Base-by-base conservation (phyloP, 92 coral and sea anemone species). In the Meandrina meandrites region DNA sequence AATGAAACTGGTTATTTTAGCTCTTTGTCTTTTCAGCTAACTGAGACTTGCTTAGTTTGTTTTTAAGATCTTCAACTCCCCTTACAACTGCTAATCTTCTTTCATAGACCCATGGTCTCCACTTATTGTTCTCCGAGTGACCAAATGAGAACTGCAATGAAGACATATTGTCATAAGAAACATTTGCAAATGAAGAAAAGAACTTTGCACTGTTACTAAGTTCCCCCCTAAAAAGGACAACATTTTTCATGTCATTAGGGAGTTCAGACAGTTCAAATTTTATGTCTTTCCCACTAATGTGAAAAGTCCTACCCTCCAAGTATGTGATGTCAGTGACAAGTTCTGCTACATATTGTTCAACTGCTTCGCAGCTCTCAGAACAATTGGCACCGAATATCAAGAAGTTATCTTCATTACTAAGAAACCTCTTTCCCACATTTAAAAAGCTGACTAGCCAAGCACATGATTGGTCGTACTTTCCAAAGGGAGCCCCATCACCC, bases 221-320 rank as follows among this genome's bases (percentile, higher is more conserved):
- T 54, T 90, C 90, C 22, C 90, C 92, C 71, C 87, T 35, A 90
- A 30, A 79, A 91, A 91, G 8, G 72, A 45, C 2, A 91, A 86
- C 91, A 91, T n/a, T 83, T 79, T 91, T 91, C 93, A 91, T 91
- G 83, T 91, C 93, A 79, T 87, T 83, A n/a, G 93, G 93, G 31
- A 91, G 37, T 73, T 91, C 91, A 16, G 85, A 56, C 79, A 88
- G 69, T 31, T 58, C 80, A 80, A 87, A 91, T 32, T 87, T 91
- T 40, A 91, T 88, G 17, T 48, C 37, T 15, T 40, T 84, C 47
- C 86, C 79, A 50, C 54, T 31, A 0, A 91, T 86, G 28, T 64
- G 51, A 64, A 69, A 54, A 82, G 48, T 24, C 27, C 31, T 82
- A 53, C 57, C 57, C 57, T 53, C 57, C 57, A 53, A 14, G 57